Percentiles rank a stretch among this genome's conserved stretches.
Conservation (phyloP, 2,888 invertebrate species). For the Pyrochroa serraticornis region DNA sequence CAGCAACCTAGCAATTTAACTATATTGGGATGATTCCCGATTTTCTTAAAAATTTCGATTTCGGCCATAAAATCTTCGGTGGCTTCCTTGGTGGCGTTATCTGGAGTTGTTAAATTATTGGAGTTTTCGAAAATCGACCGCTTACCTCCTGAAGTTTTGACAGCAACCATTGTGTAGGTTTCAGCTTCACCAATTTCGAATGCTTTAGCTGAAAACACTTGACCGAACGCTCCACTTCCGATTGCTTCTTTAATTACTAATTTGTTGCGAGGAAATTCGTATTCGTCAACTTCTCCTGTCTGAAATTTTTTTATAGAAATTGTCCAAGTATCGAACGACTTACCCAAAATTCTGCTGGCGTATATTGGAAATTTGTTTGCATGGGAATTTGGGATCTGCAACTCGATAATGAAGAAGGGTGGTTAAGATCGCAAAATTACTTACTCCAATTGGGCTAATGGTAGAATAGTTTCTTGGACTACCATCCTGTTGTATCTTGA, state of each 20-base stretch:
- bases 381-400: conserved; percentile 2
- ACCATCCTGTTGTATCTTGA: neutral
- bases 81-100: conserved; percentile 64
- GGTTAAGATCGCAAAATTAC: neutral
- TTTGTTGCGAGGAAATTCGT: conserved; percentile 49
- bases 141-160: conserved; percentile 74
- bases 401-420: neutral
- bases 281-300: conserved; percentile 42
- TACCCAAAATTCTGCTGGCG: conserved; percentile 19
- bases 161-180: conserved; percentile 68
- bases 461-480: neutral
- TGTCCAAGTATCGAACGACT: neutral
- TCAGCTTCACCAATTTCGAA: conserved; percentile 60
- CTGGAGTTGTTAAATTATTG: too few species aligned
- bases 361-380: conserved; percentile 12
- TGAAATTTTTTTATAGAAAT: conserved; percentile 4
- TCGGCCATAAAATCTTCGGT: conserved; percentile 76
- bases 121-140: conserved; percentile 31
- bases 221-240: conserved; percentile 79
- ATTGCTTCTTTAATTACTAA: conserved; percentile 57
- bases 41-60: conserved; percentile 77
- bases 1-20: conserved; percentile 78
- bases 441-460: conserved; percentile 1
- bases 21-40: conserved; percentile 81
- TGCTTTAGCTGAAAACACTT: conserved; percentile 71